Base-by-base conservation (phyloP, 2,888 invertebrate genomes). In the Plemyria rubiginata region DNA sequence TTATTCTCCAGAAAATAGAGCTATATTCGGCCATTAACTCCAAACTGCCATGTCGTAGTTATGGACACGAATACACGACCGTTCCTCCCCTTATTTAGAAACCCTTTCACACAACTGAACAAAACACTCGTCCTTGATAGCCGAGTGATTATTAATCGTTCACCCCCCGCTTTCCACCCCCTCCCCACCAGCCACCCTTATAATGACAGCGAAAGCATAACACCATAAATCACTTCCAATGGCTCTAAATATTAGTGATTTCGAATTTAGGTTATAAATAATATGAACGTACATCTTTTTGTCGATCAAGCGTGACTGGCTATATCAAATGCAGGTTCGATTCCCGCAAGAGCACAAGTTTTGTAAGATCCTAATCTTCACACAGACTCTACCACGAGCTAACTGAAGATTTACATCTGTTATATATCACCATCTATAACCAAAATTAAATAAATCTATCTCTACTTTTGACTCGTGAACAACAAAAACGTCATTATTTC, bases 231-330 rank as follows among this genome's bases (percentile, higher is more conserved):
- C 88, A 88, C 73, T 66, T 60, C 73, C 73, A 84, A 87, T 80
- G 73, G 79, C 78, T 78, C 72, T 63, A 82, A 87, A 88, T 87
- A 82, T 79, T 79, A 79, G 82, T 86, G 80, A 85, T 86, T 85
- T 80, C 68, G 73, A 70, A 67, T 67, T 62, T 50, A 45, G 9
- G 45, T 8, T 22, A 22, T 22, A 22, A 22, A 2, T 9, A 38
- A 16, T 32, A 65, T 61, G 16, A 45, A 60, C 69, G 40, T 53
- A 41, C 36, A 28, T 15, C 13, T 49, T 50, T 32, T n/a, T 50
- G 4, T 12, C n/a, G 29, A 29, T 12, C 22, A 22, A 22, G 22
- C n/a, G n/a, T n/a, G n/a, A n/a, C n/a, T n/a, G n/a, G n/a, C n/a
- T n/a, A n/a, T n/a, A n/a, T n/a, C n/a, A n/a, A n/a, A n/a, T n/a